Base-by-base conservation (phyloP, 2,113 vertebrate genomes). In the Heterochromis multidens region DNA sequence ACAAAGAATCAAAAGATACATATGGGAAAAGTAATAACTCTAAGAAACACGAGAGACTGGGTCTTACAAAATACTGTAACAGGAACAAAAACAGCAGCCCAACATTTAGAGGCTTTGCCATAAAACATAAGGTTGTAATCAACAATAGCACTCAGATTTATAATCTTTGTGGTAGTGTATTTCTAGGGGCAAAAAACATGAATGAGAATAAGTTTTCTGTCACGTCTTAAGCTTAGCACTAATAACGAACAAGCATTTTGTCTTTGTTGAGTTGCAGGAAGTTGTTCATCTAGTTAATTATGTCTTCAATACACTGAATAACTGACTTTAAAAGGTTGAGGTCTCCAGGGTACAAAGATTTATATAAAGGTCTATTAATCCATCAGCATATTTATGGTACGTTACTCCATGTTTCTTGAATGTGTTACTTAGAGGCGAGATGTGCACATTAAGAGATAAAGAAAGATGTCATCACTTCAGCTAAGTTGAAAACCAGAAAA, bases 401-500 rank as follows among this genome's bases (percentile, higher is more conserved):
- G 1, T n/a, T 43, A 12, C 21, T 27, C 46, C 58, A 27, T 57
- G 70, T 54, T 74, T 74, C 52, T 54, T 27, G 9, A 52, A 2
- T 52, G 12, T 74, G 25, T 74, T 31, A 52, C 67, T 74, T 52
- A 74, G 5, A 49, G 46, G 46, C 46, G 17, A 49, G 27, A 74
- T 74, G 70, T 74, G 70, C 78, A 56, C 29, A 37, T 33, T 37
- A 58, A 52, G 37, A 79, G 62, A 85, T 14, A 82, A 57, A 82
- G 81, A 86, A 84, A 83, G 65, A 78, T 83, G 54, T 79, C 65
- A 61, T 59, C 23, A 43, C 59, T 89, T 85, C 33, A 67, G 52
- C 80, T 82, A 76, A 83, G 80, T 58, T 83, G 79, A 49, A 86
- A 84, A 87, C 57, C 60, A 81, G 80, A 40, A 54, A 52, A 87